Conservation (phyloP, 2,888 invertebrate genomes). For the Elysia crispata region DNA sequence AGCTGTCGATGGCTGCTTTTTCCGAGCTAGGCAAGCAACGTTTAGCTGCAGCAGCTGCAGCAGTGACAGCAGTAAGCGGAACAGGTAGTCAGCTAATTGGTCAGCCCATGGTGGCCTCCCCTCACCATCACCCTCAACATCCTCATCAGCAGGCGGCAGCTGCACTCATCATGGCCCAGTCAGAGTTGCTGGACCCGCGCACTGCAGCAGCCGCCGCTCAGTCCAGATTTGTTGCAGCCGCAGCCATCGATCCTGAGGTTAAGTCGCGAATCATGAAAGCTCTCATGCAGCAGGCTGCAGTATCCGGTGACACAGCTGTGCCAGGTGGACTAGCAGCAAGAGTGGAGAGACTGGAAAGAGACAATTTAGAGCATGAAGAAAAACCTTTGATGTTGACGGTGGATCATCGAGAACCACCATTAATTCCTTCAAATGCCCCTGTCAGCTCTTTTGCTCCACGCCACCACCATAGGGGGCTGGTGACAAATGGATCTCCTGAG, state of each 20-base stretch:
- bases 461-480: too few relatives aligned
- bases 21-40: constrained; percentile 67
- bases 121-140: constrained; percentile 21
- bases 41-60: constrained; percentile 44
- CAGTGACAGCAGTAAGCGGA: constrained; percentile 23
- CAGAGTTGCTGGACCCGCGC: constrained; percentile 33
- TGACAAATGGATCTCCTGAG: neutral
- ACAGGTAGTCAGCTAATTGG: constrained; percentile 52
- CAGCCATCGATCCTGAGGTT: constrained; percentile 38
- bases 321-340: neutral
- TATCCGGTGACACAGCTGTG: constrained; percentile 17
- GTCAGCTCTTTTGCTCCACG: constrained; percentile 18
- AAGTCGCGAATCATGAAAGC: constrained; percentile 37
- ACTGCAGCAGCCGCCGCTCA: constrained; percentile 24
- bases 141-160: constrained; percentile 30
- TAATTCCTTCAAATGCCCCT: neutral
- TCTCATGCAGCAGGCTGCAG: constrained; percentile 47
- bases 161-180: constrained; percentile 35
- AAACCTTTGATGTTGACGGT: constrained; percentile 55
- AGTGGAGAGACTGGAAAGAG: neutral
- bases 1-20: constrained; percentile 68
- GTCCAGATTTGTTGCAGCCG: neutral
- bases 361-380: constrained; percentile 34
- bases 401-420: constrained; percentile 38
- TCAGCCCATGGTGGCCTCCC: constrained; percentile 61